Evolutionary conservation across 2,113 vertebrate genomes (phyloP).

Genomic region (Tachysurus vachellii): DNA sequence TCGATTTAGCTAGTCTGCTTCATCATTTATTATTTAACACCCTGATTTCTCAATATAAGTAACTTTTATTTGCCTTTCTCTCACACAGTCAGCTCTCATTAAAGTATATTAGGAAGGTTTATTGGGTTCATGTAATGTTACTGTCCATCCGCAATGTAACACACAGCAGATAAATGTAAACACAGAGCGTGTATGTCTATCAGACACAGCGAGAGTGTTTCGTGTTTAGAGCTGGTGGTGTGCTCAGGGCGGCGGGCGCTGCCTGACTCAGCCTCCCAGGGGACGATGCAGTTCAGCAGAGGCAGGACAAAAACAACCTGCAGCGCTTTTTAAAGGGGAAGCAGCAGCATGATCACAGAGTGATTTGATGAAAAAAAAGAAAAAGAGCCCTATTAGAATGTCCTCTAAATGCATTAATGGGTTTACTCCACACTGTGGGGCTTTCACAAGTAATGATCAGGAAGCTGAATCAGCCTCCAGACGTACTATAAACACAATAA

Average conservation of each 20-base stretch:
- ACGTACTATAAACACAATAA: background rate
- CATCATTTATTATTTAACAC: background rate
- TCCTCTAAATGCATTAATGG: background rate
- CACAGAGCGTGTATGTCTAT: slow-evolving; percentile 27
- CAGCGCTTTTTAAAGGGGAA: slow-evolving; percentile 33
- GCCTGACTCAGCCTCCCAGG: slow-evolving; percentile 36
- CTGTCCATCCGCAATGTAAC: background rate
- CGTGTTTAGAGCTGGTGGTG: slow-evolving; percentile 2
- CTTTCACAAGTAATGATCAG: slow-evolving; percentile 21
- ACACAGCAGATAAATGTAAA: slow-evolving; percentile 15
- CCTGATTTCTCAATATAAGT: background rate
- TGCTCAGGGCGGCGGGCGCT: slow-evolving; percentile 45
- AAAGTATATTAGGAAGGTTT: background rate
- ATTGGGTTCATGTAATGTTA: background rate
- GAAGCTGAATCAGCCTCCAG: background rate
- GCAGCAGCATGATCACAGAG: background rate
- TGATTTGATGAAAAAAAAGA: slow-evolving; percentile 3
- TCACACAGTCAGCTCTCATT: background rate
- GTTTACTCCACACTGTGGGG: slow-evolving; percentile 19
- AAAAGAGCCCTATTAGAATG: slow-evolving; percentile 31
- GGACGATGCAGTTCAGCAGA: slow-evolving; percentile 43
- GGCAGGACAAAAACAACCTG: slow-evolving; percentile 44
- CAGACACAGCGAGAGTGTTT: slow-evolving; percentile 12
- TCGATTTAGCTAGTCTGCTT: background rate
- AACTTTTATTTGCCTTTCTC: background rate